Percentiles rank a stretch among this genome's conserved stretches.
These are phyloP conservation scores for Amphipoea lucens DNA, from an alignment of 2,888 invertebrate genomes.

Conservation along the genomic window DNA sequence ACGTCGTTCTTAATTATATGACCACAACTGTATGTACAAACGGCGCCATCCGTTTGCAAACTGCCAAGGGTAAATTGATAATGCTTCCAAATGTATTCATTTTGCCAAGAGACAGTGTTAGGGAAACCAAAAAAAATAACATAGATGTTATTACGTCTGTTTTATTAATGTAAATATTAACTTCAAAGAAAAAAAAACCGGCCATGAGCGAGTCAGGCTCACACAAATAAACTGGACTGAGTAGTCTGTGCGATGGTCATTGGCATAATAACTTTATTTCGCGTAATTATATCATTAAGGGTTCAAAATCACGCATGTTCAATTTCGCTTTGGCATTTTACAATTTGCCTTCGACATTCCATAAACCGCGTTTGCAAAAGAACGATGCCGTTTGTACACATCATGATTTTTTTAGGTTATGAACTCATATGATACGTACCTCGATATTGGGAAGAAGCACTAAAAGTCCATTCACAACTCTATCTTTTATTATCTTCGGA, in stretches of 20 bases:
- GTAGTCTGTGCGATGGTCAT: neutral
- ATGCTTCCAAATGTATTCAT: neutral
- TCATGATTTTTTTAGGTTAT: neutral
- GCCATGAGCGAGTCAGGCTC: neutral
- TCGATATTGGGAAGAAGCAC: slow-evolving; percentile 86
- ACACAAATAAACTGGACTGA: neutral
- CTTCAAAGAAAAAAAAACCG: neutral
- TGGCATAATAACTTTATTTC: neutral
- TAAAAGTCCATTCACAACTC: slow-evolving; percentile 87
- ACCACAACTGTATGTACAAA: neutral
- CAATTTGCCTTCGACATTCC: neutral
- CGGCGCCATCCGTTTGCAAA: no score
- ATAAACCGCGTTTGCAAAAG: neutral
- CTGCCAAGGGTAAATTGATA: neutral
- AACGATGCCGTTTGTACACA: neutral
- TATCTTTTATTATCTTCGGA: slow-evolving; percentile 89
- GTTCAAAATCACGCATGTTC: neutral
- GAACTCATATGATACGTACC: slow-evolving; percentile 71
- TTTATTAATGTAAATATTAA: neutral
- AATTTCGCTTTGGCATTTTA: neutral
- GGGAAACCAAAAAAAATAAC: neutral
- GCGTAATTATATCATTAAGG: neutral
- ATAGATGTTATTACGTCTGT: neutral
- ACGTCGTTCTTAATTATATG: no score
- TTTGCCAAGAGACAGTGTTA: neutral